Evolutionary conservation across 2,888 invertebrate species (phyloP).

Genomic region (Dugesia japonica): DNA sequence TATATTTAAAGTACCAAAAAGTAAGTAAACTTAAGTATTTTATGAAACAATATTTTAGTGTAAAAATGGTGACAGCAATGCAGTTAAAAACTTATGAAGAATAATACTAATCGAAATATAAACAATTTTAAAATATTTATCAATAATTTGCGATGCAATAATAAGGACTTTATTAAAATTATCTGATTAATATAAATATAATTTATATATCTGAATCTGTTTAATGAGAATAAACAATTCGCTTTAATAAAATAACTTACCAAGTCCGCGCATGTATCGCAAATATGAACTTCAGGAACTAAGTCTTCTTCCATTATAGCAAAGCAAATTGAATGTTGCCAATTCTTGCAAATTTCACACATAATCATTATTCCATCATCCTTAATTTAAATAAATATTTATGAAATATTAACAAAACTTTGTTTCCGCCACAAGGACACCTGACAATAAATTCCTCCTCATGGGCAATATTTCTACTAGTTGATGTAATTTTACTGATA

Average conservation of each 20-base stretch:
- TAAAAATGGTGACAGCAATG: no score
- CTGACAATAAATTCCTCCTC: constrained; percentile 39
- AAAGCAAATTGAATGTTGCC: constrained; percentile 33
- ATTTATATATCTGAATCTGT: no score
- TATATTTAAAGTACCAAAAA: no score
- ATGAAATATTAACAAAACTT: constrained; percentile 37
- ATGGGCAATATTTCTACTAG: neutral
- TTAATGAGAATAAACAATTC: no score
- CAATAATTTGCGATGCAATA: no score
- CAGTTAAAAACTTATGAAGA: no score
- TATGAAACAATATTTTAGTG: no score
- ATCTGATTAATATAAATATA: no score
- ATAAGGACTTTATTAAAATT: no score
- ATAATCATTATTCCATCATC: constrained; percentile 33
- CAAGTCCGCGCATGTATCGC: constrained; percentile 26
- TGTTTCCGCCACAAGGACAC: constrained; percentile 45
- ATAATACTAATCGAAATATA: no score
- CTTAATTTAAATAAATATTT: neutral
- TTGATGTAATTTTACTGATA: constrained; percentile 35
- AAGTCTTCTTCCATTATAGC: constrained; percentile 16
- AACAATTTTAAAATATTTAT: no score
- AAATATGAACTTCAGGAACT: constrained; percentile 27
- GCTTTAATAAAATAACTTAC: neutral
- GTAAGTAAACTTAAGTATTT: no score
- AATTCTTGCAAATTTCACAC: constrained; percentile 28